phyloP scores from a whole-genome alignment of 1,140 invertebrate species.

The Papilio helenus region DNA sequence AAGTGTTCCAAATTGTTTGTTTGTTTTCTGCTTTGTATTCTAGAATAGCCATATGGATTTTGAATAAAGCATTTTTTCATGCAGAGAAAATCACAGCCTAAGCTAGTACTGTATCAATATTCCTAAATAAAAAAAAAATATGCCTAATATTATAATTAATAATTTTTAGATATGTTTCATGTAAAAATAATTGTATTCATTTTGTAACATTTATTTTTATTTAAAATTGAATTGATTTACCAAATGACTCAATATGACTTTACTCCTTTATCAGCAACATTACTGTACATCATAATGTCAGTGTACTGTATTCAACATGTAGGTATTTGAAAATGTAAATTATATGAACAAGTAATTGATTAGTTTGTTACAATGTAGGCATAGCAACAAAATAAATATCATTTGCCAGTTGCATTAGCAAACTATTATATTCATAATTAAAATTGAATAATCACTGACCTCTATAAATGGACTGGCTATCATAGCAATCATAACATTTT shows the following conservation, averaged over 20 bases:
- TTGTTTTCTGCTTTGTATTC: too few species aligned
- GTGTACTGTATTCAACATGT: neutral
- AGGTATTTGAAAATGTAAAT: conserved; percentile 20
- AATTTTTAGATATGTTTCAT: too few species aligned
- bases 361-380: neutral
- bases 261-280: neutral
- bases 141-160: too few species aligned
- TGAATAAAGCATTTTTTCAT: too few species aligned
- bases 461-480: too few species aligned
- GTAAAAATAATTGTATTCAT: too few species aligned
- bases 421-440: neutral
- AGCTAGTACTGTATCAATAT: too few species aligned
- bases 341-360: neutral
- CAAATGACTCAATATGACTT: conserved; percentile 8
- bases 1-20: too few species aligned
- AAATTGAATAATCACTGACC: neutral
- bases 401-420: neutral
- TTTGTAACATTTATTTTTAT: conserved; percentile 22
- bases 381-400: neutral
- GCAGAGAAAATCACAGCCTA: too few species aligned
- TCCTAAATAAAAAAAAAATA: too few species aligned
- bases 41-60: too few species aligned
- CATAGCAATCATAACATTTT: too few species aligned
- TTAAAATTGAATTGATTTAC: neutral
- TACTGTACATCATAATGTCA: neutral